Evolutionary conservation across 2,797 vertebrate genomes (phyloP).

Genomic region (Dermochelys coriacea): DNA sequence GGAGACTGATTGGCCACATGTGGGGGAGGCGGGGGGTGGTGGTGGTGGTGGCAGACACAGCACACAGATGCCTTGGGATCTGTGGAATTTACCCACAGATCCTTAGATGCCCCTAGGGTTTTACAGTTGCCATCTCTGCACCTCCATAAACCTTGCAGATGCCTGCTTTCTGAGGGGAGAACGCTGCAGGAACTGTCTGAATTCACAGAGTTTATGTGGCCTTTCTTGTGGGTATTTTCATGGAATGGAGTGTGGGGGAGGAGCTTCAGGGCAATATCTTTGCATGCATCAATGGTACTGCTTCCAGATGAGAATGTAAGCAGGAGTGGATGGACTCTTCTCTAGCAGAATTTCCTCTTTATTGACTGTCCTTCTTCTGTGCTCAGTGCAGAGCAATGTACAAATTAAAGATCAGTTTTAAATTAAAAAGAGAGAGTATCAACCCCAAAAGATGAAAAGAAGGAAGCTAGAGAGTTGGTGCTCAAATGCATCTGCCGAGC

Average conservation of each 20-base stretch:
- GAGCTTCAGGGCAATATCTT: not conserved
- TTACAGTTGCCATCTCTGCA: slow-evolving; percentile 50
- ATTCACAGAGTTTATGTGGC: not conserved
- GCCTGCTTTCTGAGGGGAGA: slow-evolving; percentile 36
- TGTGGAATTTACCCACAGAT: slow-evolving; percentile 72
- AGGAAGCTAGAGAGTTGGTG: not conserved
- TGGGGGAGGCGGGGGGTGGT: too few species aligned
- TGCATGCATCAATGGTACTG: not conserved
- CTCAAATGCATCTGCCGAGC: slow-evolving; percentile 7
- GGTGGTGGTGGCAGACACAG: too few species aligned
- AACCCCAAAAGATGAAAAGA: not conserved
- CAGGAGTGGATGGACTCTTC: not conserved
- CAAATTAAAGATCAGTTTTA: slow-evolving; percentile 51
- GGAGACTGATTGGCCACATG: not conserved
- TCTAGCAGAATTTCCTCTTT: not conserved
- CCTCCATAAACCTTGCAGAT: slow-evolving; percentile 41
- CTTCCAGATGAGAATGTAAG: not conserved
- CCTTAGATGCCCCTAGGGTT: slow-evolving; percentile 49
- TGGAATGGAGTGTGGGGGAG: not conserved
- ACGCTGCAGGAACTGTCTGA: not conserved
- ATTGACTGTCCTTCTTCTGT: slow-evolving; percentile 1
- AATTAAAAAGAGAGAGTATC: slow-evolving; percentile 48
- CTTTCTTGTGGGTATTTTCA: not conserved
- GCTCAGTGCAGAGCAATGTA: not conserved
- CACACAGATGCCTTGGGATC: not conserved